Base-by-base conservation (phyloP, 2,797 vertebrate genomes). In the Sebastes diploproa region DNA sequence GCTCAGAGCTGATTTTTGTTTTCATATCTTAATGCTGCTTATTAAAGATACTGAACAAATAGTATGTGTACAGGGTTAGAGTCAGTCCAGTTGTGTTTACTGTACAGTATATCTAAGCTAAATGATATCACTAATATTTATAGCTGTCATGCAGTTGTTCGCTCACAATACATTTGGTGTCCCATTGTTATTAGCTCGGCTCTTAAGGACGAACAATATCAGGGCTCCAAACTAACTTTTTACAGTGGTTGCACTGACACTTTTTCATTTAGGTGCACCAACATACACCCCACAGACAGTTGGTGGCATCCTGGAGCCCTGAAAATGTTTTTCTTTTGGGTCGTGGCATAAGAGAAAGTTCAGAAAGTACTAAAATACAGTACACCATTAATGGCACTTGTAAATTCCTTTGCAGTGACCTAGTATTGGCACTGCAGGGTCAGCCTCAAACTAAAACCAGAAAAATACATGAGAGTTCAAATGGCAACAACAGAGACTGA, bases 371-470 rank as follows among this genome's bases (percentile, higher is more conserved):
- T 75, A 16, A 38, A 63, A 29, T 36, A 7, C 25, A 32, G 18
- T 4, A 7, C 46, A 32, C 46, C 12, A 27, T 54, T 68, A 79
- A 76, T 58, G 22, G 23, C 23, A 29, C 22, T n/a, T 75, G 65
- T 63, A 54, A 77, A 80, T 73, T 29, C 55, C 64, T 69, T 67
- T 52, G 5, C 56, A 52, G 61, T 52, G 68, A 77, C 38, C 66
- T 34, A 54, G 55, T 56, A 58, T 38, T 72, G 59, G 50, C 25
- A 14, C 7, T 70, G 30, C 14, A 36, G 46, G 29, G 64, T 30
- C 27, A 20, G 34, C 55, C 7, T 70, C 13, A 29, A 52, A 72
- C n/a, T 55, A 46, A 78, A 58, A 69, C 29, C 8, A 59, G 60
- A 60, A 55, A 66, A 66, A 65, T 20, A 65, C 59, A 60, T 22